phyloP scores from a whole-genome alignment of 1,140 invertebrate genomes.

The Manduca sexta region DNA sequence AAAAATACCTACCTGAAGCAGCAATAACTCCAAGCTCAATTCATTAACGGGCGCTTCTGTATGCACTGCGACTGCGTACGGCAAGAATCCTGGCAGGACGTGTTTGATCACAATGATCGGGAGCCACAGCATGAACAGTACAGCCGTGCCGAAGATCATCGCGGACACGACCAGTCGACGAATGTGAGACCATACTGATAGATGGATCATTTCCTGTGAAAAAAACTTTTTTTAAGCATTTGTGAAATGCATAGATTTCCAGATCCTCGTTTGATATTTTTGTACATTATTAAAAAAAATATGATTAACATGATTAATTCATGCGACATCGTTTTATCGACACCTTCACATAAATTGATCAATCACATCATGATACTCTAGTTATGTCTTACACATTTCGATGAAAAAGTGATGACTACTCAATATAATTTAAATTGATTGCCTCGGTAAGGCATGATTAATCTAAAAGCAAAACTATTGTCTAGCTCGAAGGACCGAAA shows the following conservation, averaged over 20 bases:
- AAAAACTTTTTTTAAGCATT: not conserved
- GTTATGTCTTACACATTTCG: no score
- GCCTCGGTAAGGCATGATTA: no score
- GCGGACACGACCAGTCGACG: slow-evolving; percentile 92
- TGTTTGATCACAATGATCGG: slow-evolving; percentile 92
- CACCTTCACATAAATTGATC: no score
- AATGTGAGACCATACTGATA: slow-evolving; percentile 93
- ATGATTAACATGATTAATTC: no score
- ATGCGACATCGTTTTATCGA: no score
- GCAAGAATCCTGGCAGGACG: slow-evolving; percentile 90
- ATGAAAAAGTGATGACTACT: no score
- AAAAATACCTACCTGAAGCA: slow-evolving; percentile 82
- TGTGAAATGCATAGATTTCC: not conserved
- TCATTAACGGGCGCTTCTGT: slow-evolving; percentile 91
- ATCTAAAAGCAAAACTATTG: no score
- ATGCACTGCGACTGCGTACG: slow-evolving; percentile 90
- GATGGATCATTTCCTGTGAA: slow-evolving; percentile 95
- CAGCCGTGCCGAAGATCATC: slow-evolving; percentile 96
- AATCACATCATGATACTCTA: no score
- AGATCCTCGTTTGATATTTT: no score
- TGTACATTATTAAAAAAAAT: no score
- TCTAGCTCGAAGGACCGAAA: no score
- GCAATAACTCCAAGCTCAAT: slow-evolving; percentile 92
- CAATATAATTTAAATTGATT: no score
- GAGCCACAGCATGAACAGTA: slow-evolving; percentile 96